Evolutionary conservation across 2,113 vertebrate species (phyloP).

Genomic region (Crocuta crocuta): DNA sequence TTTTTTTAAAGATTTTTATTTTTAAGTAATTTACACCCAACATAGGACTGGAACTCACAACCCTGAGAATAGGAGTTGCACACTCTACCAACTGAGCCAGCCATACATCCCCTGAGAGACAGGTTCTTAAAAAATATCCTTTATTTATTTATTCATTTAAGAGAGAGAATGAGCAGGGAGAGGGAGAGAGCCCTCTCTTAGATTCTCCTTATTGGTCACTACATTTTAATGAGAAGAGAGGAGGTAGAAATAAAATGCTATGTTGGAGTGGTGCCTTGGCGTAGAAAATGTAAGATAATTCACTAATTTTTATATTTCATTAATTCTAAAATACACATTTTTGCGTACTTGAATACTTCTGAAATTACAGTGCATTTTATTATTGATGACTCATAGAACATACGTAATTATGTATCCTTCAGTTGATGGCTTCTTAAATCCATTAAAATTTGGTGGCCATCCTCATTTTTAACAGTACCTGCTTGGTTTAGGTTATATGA

Average conservation of each 20-base stretch:
- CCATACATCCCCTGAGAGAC: neutral
- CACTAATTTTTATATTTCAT: slow-evolving; percentile 9
- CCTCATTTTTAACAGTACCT: neutral
- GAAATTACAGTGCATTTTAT: neutral
- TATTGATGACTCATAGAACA: neutral
- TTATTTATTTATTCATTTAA: no score
- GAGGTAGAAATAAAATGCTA: neutral
- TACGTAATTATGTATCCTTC: neutral
- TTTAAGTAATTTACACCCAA: neutral
- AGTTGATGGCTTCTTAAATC: neutral
- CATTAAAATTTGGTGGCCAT: neutral
- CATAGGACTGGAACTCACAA: neutral
- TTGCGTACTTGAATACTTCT: neutral
- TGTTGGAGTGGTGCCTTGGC: neutral
- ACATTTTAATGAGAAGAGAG: neutral
- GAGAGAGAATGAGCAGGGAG: no score
- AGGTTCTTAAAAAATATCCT: no score
- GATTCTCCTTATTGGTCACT: neutral
- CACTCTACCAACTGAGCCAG: neutral
- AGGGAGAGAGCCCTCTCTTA: neutral
- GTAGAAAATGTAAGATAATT: neutral
- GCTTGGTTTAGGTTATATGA: neutral
- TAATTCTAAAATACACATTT: slow-evolving; percentile 8
- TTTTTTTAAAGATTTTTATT: neutral
- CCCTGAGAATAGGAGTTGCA: neutral